A percentile compares a stretch with the other conserved stretches of the same genome.
Conservation (phyloP, 2,797 vertebrate genomes). For the Todus mexicanus region DNA sequence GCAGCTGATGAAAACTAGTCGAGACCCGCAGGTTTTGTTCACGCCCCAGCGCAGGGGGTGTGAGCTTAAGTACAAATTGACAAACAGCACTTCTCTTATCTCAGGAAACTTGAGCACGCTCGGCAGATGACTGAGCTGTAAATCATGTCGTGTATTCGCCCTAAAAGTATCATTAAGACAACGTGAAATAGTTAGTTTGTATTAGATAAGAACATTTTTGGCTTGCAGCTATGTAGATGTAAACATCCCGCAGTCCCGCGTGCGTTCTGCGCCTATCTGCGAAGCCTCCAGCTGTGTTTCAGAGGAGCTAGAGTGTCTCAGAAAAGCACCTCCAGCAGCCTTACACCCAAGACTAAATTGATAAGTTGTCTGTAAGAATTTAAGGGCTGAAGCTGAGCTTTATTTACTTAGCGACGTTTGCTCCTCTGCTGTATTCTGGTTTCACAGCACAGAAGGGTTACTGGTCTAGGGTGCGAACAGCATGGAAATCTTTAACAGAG, state of each 20-base stretch:
- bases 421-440: neutral
- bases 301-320: neutral
- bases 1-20: slow-evolving; percentile 19
- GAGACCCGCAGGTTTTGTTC: neutral
- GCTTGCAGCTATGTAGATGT: neutral
- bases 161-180: neutral
- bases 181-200: neutral
- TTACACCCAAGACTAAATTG: neutral
- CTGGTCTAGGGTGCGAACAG: neutral
- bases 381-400: neutral
- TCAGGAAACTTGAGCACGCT: slow-evolving; percentile 16
- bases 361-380: neutral
- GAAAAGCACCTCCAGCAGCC: neutral
- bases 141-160: neutral
- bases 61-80: neutral
- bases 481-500: neutral
- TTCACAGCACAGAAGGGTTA: neutral
- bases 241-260: neutral
- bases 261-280: neutral
- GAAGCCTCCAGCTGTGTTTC: neutral
- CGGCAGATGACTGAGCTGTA: slow-evolving; percentile 31
- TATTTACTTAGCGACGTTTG: neutral
- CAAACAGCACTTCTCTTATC: slow-evolving; percentile 23
- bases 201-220: neutral
- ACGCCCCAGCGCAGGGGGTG: accelerated